These are phyloP conservation scores for Allolobophora icterica DNA, from an alignment of 2,888 invertebrate species.

Conservation along the genomic window DNA sequence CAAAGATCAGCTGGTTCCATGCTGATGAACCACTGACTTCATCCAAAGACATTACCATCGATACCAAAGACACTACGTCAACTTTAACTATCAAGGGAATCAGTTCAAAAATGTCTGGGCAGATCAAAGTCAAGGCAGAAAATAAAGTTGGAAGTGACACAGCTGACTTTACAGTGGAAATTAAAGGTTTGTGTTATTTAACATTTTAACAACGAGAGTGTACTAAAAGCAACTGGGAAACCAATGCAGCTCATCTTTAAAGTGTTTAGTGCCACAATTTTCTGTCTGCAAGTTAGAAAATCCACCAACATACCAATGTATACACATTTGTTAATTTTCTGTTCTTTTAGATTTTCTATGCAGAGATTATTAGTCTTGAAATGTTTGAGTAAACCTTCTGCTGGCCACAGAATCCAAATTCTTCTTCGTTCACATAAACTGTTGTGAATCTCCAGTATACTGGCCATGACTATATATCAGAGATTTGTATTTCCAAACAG, in stretches of 20 bases:
- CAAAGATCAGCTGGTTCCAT: conserved; percentile 75
- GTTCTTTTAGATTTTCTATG: too few relatives aligned
- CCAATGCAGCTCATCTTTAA: too few relatives aligned
- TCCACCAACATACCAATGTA: neutral
- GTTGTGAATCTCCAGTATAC: neutral
- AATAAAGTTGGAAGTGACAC: conserved; percentile 79
- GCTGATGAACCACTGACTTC: conserved; percentile 52
- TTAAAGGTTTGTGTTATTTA: conserved; percentile 65
- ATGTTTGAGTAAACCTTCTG: neutral
- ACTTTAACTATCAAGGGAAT: conserved; percentile 40
- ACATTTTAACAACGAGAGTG: too few relatives aligned
- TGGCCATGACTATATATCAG: neutral
- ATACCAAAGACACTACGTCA: conserved; percentile 53
- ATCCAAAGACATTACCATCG: conserved; percentile 40
- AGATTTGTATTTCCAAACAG: neutral
- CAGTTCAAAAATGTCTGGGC: conserved; percentile 79
- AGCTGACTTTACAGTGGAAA: conserved; percentile 76
- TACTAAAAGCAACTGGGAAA: too few relatives aligned
- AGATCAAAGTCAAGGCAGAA: conserved; percentile 80
- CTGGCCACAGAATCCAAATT: neutral
- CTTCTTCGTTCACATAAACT: neutral
- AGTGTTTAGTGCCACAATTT: neutral
- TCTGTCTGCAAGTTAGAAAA: neutral
- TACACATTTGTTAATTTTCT: neutral
- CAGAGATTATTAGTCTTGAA: too few relatives aligned